Evolutionary conservation across 2,888 invertebrate species (phyloP), one percentile per base, ranked within the genome.

Genomic region (Drosophila fungiperda): DNA sequence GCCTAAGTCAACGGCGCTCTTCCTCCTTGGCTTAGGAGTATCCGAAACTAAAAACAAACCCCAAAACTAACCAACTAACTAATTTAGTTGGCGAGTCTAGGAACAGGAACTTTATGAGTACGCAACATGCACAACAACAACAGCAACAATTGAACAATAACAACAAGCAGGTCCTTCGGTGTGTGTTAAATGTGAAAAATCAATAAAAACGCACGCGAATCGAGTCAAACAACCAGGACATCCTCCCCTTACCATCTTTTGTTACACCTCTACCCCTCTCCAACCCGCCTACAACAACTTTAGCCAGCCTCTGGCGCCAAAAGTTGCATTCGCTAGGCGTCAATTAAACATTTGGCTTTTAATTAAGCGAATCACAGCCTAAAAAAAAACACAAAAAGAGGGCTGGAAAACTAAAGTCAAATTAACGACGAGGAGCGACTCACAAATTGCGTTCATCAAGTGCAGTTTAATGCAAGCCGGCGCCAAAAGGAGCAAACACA

Each of bases 151-250:
- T 8, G 23, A 45, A 45, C 45, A 57, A 38, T 35, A 62, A 59
- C 32, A 48, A 49, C 42, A 53, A 52, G 45, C 23, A 76, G 45
- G 50, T 36, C 59, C 64, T 66, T 76, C 66, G 66, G 67, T 58
- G 59, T 70, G 73, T 68, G 81, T 23, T 23, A 45, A 23, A 23
- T 45, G 76, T 20, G 89, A 89, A 85, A 89, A 85, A 85, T 85
- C 89, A 89, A 85, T 85, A 85, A 77, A 76, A 78, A 87, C 84
- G 84, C 84, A 76, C 73, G 74, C 83, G 68, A 83, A 67, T 45
- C 65, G 63, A 66, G 67, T 42, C 60, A 53, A 62, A 36, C 63
- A 35, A 55, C 1, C 33, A 53, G 11, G 33, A 15, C 20, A 17
- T 3, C 17, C 58, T 50, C n/a, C 42, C 53, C 50, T 36, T 59